A percentile compares a stretch with the other conserved stretches of the same genome.
Conservation (phyloP, 2,888 invertebrate species). For the Ectobius pallidus region DNA sequence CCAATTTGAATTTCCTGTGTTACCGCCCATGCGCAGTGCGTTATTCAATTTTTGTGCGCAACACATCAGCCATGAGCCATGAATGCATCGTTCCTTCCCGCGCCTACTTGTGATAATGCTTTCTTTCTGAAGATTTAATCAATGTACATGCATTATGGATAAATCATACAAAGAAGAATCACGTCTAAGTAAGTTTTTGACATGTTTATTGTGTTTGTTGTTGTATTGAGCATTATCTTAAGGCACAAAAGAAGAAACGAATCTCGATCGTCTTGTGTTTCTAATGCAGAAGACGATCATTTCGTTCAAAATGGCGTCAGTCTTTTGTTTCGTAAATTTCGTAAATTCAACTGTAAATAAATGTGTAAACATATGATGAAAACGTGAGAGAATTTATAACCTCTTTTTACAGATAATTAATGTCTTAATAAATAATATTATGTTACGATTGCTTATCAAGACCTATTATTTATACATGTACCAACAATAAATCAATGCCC, state of each 20-base stretch:
- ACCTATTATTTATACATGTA: too few relatives aligned
- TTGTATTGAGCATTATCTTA: not conserved
- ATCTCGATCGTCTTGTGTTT: conserved; percentile 39
- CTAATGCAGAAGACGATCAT: conserved; percentile 38
- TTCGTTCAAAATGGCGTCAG: conserved; percentile 36
- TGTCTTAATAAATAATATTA: too few relatives aligned
- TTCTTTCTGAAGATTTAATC: conserved; percentile 1
- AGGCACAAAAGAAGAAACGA: conserved; percentile 33
- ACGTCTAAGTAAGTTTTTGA: conserved; percentile 14
- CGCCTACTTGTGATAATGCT: conserved; percentile 14
- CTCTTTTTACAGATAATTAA: too few relatives aligned
- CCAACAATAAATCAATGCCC: too few relatives aligned
- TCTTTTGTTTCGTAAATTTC: conserved; percentile 36
- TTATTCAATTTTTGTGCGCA: conserved; percentile 33
- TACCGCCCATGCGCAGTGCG: conserved; percentile 30
- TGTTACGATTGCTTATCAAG: too few relatives aligned
- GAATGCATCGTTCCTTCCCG: conserved; percentile 28
- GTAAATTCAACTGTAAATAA: conserved; percentile 32
- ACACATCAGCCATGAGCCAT: conserved; percentile 8
- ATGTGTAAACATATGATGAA: conserved; percentile 17
- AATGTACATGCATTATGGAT: conserved; percentile 4
- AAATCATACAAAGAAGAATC: conserved; percentile 6
- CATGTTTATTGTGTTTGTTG: not conserved
- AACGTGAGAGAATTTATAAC: too few relatives aligned
- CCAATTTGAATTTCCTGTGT: conserved; percentile 18